Conservation (phyloP, 2,888 invertebrate genomes). For the Catocala sponsa region DNA sequence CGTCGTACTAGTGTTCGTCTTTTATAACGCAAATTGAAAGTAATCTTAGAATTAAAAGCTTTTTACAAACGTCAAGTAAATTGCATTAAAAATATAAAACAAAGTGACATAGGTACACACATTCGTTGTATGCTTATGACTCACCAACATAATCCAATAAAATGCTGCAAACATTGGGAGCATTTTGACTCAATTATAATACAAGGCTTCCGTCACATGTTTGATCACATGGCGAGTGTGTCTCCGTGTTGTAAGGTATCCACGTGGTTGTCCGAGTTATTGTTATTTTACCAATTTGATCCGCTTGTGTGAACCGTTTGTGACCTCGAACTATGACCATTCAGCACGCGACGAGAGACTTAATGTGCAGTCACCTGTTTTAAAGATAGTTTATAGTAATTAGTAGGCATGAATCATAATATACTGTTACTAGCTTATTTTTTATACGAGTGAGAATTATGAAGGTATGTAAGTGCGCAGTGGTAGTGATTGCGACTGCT, state of each 20-base stretch:
- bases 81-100: too few species aligned
- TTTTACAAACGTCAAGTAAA: too few species aligned
- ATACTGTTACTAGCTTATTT: neutral
- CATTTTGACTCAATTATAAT: constrained; percentile 38
- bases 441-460: too few species aligned
- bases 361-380: constrained; percentile 6
- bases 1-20: too few species aligned
- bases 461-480: too few species aligned
- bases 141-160: constrained; percentile 45
- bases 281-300: constrained; percentile 31
- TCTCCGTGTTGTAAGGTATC: constrained; percentile 48
- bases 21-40: too few species aligned
- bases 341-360: neutral
- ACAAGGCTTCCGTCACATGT: constrained; percentile 52
- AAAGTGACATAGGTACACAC: too few species aligned
- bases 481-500: too few species aligned
- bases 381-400: neutral
- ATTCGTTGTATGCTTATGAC: constrained; percentile 23
- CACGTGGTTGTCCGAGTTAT: constrained; percentile 38
- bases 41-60: too few species aligned
- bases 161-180: constrained; percentile 21
- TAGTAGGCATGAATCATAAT: neutral
- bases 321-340: neutral
- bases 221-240: constrained; percentile 26
- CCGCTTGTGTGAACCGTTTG: constrained; percentile 25